phyloP scores from a whole-genome alignment of 2,113 vertebrate species.

The Gopherus flavomarginatus region DNA sequence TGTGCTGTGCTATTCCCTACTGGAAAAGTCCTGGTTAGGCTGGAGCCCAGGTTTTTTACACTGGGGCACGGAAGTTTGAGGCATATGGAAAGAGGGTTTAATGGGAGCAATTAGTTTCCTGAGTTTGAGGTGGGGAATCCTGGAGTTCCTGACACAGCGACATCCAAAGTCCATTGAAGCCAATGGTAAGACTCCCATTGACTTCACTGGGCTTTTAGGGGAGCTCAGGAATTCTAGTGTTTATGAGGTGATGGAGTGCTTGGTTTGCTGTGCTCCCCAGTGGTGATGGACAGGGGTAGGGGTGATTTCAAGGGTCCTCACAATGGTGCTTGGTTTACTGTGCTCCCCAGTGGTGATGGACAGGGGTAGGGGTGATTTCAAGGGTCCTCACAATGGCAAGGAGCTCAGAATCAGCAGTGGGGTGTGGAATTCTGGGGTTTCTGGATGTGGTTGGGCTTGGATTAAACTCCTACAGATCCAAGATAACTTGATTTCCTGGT shows the following conservation, averaged over 20 bases:
- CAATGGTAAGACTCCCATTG: not conserved
- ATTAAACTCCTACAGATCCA: not conserved
- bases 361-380: not conserved
- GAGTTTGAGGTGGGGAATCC: not conserved
- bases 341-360: not conserved
- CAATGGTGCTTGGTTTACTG: not conserved
- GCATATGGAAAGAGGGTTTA: not conserved
- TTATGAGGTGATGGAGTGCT: not conserved
- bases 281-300: not conserved
- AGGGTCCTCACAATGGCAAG: not conserved
- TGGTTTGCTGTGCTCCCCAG: not conserved
- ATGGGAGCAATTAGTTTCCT: not conserved
- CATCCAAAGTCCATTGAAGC: not conserved
- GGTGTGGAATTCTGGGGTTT: not conserved
- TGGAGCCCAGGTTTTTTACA: not conserved
- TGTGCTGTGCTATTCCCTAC: not conserved
- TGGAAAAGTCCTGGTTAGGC: not conserved
- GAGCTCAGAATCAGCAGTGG: not conserved
- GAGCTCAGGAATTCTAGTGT: not conserved
- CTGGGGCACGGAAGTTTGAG: not conserved
- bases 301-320: not conserved
- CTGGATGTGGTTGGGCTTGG: not conserved
- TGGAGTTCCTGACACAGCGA: not conserved
- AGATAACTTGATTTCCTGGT: not conserved
- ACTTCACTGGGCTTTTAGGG: not conserved